Percentiles rank a stretch among this genome's conserved stretches.
Conservation (phyloP, 2,797 vertebrate genomes). For the Benthosema pterotum region DNA sequence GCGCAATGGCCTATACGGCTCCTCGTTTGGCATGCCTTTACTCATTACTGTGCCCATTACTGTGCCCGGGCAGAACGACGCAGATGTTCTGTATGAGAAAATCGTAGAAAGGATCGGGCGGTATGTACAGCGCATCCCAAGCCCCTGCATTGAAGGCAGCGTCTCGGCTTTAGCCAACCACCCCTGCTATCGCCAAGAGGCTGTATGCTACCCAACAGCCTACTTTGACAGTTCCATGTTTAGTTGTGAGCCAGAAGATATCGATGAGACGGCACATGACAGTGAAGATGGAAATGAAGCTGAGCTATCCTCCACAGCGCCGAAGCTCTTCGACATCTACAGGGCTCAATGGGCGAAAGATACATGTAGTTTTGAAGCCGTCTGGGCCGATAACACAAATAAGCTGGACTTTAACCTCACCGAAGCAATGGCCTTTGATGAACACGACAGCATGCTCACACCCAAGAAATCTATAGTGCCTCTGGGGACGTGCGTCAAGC, state of each 20-base stretch:
- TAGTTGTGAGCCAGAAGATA: conserved; percentile 83
- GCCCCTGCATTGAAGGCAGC: conserved; percentile 73
- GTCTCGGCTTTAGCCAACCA: conserved; percentile 71
- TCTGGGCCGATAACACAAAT: conserved; percentile 91
- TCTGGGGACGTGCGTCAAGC: conserved; percentile 93
- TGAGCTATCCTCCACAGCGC: conserved; percentile 15
- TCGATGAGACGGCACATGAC: conserved; percentile 76
- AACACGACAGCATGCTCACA: conserved; percentile 90
- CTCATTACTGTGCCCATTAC: conserved; percentile 90
- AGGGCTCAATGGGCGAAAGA: conserved; percentile 92
- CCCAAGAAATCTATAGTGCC: conserved; percentile 90
- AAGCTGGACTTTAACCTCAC: conserved; percentile 90
- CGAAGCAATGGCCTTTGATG: conserved; percentile 95
- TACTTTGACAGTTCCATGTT: no score
- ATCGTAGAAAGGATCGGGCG: conserved; percentile 92
- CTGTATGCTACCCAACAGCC: no score
- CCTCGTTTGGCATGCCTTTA: conserved; percentile 90
- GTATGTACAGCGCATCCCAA: conserved; percentile 86
- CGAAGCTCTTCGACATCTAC: conserved; percentile 90
- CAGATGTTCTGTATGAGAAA: conserved; percentile 86
- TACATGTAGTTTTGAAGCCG: no score
- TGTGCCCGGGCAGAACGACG: conserved; percentile 88
- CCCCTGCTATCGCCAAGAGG: no score
- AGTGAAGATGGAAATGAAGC: conserved; percentile 75
- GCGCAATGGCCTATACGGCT: conserved; percentile 43